Evolutionary conservation across 2,797 vertebrate species (phyloP), one percentile per base, ranked within the genome.

Genomic region (Furcifer pardalis): DNA sequence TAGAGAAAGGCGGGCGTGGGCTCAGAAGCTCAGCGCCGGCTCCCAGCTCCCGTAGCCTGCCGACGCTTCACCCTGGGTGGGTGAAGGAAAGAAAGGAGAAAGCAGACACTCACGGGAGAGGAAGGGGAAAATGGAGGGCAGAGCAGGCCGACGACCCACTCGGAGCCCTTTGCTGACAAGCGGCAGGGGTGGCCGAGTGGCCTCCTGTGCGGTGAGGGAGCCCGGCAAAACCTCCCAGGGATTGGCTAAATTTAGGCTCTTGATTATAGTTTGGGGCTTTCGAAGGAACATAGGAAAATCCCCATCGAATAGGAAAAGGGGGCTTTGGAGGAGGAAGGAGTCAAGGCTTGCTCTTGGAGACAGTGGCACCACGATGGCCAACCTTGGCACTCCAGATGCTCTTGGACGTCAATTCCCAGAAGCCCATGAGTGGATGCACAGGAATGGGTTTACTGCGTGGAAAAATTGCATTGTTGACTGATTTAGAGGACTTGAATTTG

Each of bases 161-260:
- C 46, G 83, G 72, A 63, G 60, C 79, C 66, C 84, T 7, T 83
- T 87, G 84, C 63, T 62, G 74, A 79, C 84, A 84, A 12, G 6
- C 69, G 86, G 42, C 82, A 91, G 87, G 87, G n/a, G n/a, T n/a
- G n/a, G 88, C 84, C 32, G 56, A 86, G 75, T 46, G 83, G 71
- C 84, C 35, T 52, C 89, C 80, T 81, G 44, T 86, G 87, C 86
- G 84, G 92, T 91, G 90, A 88, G 81, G 27, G 91, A 91, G 90
- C 91, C 84, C 75, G 84, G 90, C 85, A 44, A 86, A 89, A 87
- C 85, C 84, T 5, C 80, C 82, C 82, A 62, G 44, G 52, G 35
- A 35, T 82, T 81, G 84, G 83, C 94, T 93, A 94, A 94, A 94
- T 94, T 93, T 93, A 94, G 93, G 93, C 85, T 88, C 88, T 90